A percentile compares a stretch with the other conserved stretches of the same genome.
Conservation (phyloP, 2,113 vertebrate species). For the Microcebus tavaratra region DNA sequence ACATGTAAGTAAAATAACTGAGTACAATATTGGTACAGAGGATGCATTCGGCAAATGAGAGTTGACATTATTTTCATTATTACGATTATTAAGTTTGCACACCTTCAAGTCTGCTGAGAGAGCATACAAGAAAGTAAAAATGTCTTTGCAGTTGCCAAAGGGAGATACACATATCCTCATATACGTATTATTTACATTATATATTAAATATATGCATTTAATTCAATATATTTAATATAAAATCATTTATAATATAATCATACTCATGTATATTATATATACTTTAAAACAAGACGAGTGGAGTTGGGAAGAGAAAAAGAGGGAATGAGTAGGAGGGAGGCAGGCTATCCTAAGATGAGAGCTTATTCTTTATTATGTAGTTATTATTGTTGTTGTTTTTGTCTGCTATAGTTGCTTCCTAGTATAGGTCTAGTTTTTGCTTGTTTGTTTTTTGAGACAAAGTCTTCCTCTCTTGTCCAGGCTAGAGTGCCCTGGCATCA, state of each 20-base stretch:
- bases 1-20: background rate
- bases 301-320: background rate
- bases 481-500: no score
- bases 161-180: background rate
- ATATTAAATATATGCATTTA: background rate
- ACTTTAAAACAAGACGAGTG: background rate
- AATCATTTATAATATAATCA: background rate
- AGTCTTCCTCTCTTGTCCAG: no score
- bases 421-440: background rate
- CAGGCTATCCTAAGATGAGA: background rate
- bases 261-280: background rate
- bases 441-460: no score
- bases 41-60: background rate
- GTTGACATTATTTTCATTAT: conserved; percentile 9
- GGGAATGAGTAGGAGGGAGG: background rate
- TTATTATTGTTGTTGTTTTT: background rate
- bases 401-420: background rate
- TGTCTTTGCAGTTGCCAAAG: background rate
- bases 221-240: background rate
- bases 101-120: background rate
- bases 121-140: background rate
- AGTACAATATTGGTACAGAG: background rate
- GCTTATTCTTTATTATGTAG: background rate
- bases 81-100: background rate
- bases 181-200: background rate